A percentile compares a stretch with the other conserved stretches of the same genome.
Conservation (phyloP, 2,888 invertebrate species). For the Seladonia tumulorum region DNA sequence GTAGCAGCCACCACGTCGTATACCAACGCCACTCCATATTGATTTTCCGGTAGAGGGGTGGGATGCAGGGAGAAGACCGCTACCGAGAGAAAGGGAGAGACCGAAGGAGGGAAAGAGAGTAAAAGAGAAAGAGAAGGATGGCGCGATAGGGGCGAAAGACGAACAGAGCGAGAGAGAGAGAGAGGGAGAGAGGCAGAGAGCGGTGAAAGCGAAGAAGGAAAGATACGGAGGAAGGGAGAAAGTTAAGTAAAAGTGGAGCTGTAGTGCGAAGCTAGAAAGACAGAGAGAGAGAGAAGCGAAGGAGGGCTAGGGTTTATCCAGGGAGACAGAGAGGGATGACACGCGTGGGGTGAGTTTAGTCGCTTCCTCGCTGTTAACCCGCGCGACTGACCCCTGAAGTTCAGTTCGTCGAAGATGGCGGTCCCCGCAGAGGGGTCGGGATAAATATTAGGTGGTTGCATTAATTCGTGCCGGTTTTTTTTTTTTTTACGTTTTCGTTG, state of each 20-base stretch:
- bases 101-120: neutral
- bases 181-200: too few relatives aligned
- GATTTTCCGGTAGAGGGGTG: constrained; percentile 68
- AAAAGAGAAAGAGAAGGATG: neutral
- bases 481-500: neutral
- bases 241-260: constrained; percentile 23
- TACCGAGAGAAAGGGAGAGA: constrained; percentile 30
- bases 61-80: constrained; percentile 29
- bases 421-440: constrained; percentile 29
- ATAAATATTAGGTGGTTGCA: constrained; percentile 50
- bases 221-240: neutral
- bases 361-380: constrained; percentile 63
- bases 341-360: constrained; percentile 48
- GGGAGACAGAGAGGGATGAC: constrained; percentile 22
- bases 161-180: constrained; percentile 1
- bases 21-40: constrained; percentile 75
- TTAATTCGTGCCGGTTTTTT: neutral
- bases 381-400: constrained; percentile 66
- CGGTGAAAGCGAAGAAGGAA: constrained; percentile 13
- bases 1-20: constrained; percentile 72
- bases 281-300: constrained; percentile 15
- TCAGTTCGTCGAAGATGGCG: constrained; percentile 70
- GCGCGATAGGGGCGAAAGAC: neutral
- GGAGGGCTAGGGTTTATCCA: neutral
- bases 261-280: neutral